phyloP scores from a whole-genome alignment of 2,888 invertebrate genomes.

The Apotomis betuletana region DNA sequence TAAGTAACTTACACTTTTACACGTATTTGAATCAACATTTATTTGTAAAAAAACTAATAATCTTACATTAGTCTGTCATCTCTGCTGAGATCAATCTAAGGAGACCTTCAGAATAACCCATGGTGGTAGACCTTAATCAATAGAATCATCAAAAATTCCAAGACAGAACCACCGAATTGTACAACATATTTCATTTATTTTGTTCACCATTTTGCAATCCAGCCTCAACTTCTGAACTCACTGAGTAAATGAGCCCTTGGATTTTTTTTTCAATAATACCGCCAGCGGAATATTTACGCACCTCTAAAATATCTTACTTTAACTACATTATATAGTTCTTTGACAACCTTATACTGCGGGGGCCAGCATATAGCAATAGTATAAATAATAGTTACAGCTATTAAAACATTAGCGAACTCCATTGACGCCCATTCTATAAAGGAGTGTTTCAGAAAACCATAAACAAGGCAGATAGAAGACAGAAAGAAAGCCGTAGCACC shows the following conservation, averaged over 20 bases:
- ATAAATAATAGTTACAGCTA: conserved; percentile 45
- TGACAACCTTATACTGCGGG: conserved; percentile 42
- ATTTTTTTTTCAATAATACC: no score
- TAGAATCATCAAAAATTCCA: no score
- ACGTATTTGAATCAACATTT: neutral
- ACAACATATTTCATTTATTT: no score
- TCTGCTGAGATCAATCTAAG: conserved; percentile 22
- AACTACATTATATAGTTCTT: conserved; percentile 32
- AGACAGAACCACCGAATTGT: no score
- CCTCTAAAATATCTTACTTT: conserved; percentile 42
- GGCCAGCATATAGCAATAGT: conserved; percentile 45
- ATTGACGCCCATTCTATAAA: conserved; percentile 50
- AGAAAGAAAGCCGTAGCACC: conserved; percentile 47
- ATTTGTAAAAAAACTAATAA: neutral
- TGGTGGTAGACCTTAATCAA: no score
- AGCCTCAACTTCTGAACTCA: no score
- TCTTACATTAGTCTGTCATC: conserved; percentile 5
- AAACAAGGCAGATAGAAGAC: conserved; percentile 48
- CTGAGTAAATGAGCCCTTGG: no score
- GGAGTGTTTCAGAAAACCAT: conserved; percentile 48
- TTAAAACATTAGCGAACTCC: conserved; percentile 47
- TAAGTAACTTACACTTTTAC: neutral
- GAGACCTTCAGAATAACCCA: neutral
- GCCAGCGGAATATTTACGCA: no score
- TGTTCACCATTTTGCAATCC: no score